Conservation (phyloP, 2,113 vertebrate genomes). For the Cololabis saira region DNA sequence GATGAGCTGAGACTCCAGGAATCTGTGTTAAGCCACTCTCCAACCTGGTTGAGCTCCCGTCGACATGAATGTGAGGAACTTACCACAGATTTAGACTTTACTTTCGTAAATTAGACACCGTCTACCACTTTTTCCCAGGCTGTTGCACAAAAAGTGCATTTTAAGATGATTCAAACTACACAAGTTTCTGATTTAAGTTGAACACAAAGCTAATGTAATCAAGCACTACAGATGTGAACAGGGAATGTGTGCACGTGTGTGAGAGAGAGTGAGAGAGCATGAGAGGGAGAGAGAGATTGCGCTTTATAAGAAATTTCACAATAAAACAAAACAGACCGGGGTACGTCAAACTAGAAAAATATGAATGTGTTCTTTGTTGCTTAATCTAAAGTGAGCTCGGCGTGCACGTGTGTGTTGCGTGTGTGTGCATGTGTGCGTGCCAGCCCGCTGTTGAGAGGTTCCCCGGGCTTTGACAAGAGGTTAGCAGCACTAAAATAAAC, state of each 20-base stretch:
- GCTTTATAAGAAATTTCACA: conserved; percentile 37
- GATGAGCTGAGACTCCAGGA: too few species aligned
- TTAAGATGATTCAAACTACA: conserved; percentile 24
- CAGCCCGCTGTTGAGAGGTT: not conserved
- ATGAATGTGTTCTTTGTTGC: conserved; percentile 73
- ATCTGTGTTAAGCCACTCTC: too few species aligned
- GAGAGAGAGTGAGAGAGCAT: conserved; percentile 24
- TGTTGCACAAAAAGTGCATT: too few species aligned
- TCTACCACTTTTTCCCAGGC: too few species aligned
- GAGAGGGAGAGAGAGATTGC: conserved; percentile 8
- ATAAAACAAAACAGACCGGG: conserved; percentile 69
- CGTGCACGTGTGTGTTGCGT: conserved; percentile 13
- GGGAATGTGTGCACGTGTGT: conserved; percentile 14
- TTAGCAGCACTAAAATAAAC: conserved; percentile 64
- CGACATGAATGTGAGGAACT: too few species aligned
- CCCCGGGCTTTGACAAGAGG: conserved; percentile 57
- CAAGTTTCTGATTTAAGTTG: conserved; percentile 53
- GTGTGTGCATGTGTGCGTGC: conserved; percentile 1
- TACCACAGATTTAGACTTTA: too few species aligned
- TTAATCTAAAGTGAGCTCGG: conserved; percentile 70
- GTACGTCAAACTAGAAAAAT: conserved; percentile 60
- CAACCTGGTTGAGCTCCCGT: too few species aligned
- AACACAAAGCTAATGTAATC: conserved; percentile 47
- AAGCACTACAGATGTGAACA: conserved; percentile 47
- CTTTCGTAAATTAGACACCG: too few species aligned